Evolutionary conservation across 2,888 invertebrate species (phyloP).

Genomic region (Bedellia somnulentella): DNA sequence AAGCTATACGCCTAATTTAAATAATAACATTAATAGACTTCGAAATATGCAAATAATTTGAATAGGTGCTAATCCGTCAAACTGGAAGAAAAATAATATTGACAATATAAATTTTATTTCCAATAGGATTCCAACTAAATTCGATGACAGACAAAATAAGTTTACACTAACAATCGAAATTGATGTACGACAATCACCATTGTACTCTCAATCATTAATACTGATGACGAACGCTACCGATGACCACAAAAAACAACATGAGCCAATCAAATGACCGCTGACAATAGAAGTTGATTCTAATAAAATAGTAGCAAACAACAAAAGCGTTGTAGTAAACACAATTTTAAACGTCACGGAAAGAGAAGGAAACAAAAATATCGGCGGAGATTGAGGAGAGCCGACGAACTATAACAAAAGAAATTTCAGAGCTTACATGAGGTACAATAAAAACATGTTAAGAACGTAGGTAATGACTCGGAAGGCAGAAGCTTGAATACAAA

Average conservation of each 20-base stretch:
- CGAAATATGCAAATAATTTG: constrained; percentile 1
- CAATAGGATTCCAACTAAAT: constrained; percentile 45
- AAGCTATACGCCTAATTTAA: constrained; percentile 3
- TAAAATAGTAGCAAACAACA: constrained; percentile 15
- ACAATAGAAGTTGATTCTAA: constrained; percentile 14
- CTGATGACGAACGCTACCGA: constrained; percentile 43
- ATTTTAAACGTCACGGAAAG: background rate
- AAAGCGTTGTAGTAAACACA: constrained; percentile 24
- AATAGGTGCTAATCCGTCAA: constrained; percentile 1
- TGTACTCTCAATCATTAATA: constrained; percentile 57
- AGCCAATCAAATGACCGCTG: constrained; percentile 41
- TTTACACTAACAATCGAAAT: constrained; percentile 18
- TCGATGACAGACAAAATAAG: constrained; percentile 44
- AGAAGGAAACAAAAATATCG: background rate
- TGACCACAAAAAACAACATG: constrained; percentile 38
- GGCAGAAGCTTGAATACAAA: constrained; percentile 47
- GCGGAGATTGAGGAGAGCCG: background rate
- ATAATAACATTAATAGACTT: constrained; percentile 1
- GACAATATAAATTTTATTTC: background rate
- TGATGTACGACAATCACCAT: constrained; percentile 43
- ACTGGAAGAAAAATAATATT: background rate
- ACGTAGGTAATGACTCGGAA: constrained; percentile 53
- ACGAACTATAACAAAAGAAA: constrained; percentile 3
- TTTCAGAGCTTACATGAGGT: constrained; percentile 9
- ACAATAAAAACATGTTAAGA: constrained; percentile 42